Base-by-base conservation (phyloP, 2,888 invertebrate genomes). In the Lepidocyrtinus sp. region DNA sequence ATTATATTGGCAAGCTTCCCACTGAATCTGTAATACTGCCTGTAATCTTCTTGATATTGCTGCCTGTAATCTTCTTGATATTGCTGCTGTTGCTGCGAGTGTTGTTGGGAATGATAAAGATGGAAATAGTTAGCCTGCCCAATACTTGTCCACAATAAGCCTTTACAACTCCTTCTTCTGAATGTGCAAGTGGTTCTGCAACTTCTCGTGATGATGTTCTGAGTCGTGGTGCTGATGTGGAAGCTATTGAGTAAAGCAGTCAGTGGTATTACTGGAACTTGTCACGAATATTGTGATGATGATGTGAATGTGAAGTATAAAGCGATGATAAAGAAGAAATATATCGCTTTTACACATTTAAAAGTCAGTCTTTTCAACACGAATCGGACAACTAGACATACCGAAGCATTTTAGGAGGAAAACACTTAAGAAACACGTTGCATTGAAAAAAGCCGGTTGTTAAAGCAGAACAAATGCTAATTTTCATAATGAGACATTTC, bases 131-230 rank as follows among this genome's bases (percentile, higher is more conserved):
- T 55, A 55, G 55, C n/a, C 17, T 55, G 15, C n/a, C n/a, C 55
- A 55, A 55, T 55, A 55, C 55, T 55, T 7, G 55, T 55, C 55
- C 55, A 55, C 55, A 55, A 55, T 55, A n/a, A 15, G 36, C 36
- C 36, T 36, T 5, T 55, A n/a, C 55, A n/a, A 17, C 55, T 55
- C n/a, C 55, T 55, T 17, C 55, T 7, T 9, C n/a, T 9, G 55
- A 17, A 55, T n/a, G 55, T 55, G 55, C 55, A 55, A 55, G 55
- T 55, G 55, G 55, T 55, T 55, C 55, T 55, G 55, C 55, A 17
- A 17, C n/a, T n/a, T n/a, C n/a, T n/a, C n/a, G 15, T n/a, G 55
- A 55, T 7, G 17, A 55, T 55, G 17, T 55, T 55, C 55, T 17
- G 55, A 55, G 55, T 55, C 55, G 55, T 55, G 55, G 55, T 55